Evolutionary conservation across 2,113 vertebrate genomes (phyloP).

Genomic region (Rhegmatorhina hoffmannsi): DNA sequence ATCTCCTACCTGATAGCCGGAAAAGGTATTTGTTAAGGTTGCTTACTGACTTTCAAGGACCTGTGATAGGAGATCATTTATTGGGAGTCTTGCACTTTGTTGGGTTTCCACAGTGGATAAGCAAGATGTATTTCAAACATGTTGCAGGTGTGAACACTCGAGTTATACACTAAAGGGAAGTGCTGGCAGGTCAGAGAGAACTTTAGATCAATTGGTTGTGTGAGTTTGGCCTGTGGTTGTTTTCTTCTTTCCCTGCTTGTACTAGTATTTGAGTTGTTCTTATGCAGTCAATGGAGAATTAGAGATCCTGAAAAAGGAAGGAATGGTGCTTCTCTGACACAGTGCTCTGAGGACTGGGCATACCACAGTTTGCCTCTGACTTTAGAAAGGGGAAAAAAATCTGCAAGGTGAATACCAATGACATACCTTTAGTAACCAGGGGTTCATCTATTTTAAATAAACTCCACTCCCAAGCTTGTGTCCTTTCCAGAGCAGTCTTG

Average conservation of each 20-base stretch:
- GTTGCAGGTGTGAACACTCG: background rate
- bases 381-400: background rate
- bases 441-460: background rate
- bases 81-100: background rate
- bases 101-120: background rate
- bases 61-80: background rate
- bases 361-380: background rate
- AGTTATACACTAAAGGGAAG: background rate
- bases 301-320: background rate
- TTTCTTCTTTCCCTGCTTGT: background rate
- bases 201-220: background rate
- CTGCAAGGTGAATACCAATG: background rate
- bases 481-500: background rate
- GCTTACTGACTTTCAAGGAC: background rate
- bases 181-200: background rate
- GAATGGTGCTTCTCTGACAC: background rate
- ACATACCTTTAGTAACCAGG: background rate
- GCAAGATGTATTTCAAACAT: background rate
- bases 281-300: background rate
- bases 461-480: background rate
- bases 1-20: background rate
- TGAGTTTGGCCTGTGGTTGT: background rate
- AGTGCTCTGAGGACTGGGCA: background rate
- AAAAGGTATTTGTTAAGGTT: background rate
- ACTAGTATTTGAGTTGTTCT: background rate